Conservation (phyloP, 2,888 invertebrate species). For the Polia nebulosa region DNA sequence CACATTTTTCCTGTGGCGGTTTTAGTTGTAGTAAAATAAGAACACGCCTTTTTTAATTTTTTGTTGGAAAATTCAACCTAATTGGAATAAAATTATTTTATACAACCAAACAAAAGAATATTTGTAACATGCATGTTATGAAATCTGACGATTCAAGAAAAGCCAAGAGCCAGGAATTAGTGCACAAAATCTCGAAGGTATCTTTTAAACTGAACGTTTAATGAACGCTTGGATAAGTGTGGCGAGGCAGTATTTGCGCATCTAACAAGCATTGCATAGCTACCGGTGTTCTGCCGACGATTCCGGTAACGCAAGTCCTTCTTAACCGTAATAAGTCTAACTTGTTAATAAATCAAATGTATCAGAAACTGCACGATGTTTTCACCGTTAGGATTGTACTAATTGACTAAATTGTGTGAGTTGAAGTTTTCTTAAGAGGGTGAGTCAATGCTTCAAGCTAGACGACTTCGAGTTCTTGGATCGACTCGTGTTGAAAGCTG, state of each 20-base stretch:
- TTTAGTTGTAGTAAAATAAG: neutral
- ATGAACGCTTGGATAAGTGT: slow-evolving; percentile 40
- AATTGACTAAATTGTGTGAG: slow-evolving; percentile 34
- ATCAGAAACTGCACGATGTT: slow-evolving; percentile 43
- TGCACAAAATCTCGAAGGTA: slow-evolving; percentile 7
- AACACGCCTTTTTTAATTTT: neutral
- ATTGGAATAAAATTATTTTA: no score
- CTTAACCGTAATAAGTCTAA: slow-evolving; percentile 48
- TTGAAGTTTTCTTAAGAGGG: slow-evolving; percentile 19
- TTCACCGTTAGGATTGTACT: slow-evolving; percentile 44
- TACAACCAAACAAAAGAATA: no score
- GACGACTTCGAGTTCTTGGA: neutral
- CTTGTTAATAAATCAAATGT: slow-evolving; percentile 51
- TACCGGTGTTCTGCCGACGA: slow-evolving; percentile 43
- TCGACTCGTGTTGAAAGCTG: neutral
- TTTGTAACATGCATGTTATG: neutral
- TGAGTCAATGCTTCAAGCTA: slow-evolving; percentile 6
- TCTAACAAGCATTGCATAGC: slow-evolving; percentile 56
- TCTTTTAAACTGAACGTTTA: slow-evolving; percentile 29
- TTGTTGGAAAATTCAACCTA: neutral
- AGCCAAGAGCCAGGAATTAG: neutral
- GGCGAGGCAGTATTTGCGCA: slow-evolving; percentile 44
- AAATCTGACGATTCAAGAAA: neutral
- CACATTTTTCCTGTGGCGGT: neutral
- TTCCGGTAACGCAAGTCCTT: slow-evolving; percentile 54